These are phyloP conservation scores for Aphidius colemani DNA, from an alignment of 2,888 invertebrate species.

Conservation along the genomic window DNA sequence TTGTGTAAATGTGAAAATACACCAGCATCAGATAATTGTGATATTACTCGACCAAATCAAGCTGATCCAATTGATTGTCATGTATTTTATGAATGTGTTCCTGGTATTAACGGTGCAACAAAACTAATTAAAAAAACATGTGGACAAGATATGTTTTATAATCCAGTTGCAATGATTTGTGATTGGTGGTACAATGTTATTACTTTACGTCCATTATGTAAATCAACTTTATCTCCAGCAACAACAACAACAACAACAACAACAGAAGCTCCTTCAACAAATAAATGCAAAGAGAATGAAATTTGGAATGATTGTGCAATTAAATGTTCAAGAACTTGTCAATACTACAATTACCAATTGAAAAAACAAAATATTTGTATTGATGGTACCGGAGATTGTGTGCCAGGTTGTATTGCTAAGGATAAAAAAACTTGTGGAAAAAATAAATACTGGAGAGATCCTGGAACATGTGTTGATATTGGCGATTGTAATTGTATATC, in stretches of 20 bases:
- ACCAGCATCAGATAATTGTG: slow-evolving; percentile 39
- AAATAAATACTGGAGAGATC: slow-evolving; percentile 73
- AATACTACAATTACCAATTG: slow-evolving; percentile 64
- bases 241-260: slow-evolving; percentile 14
- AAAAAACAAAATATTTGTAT: slow-evolving; percentile 47
- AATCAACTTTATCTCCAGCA: slow-evolving; percentile 12
- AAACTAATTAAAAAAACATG: slow-evolving; percentile 70
- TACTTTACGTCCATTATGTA: slow-evolving; percentile 67
- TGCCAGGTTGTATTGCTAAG: slow-evolving; percentile 45
- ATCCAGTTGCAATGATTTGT: slow-evolving; percentile 68
- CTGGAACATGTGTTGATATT: slow-evolving; percentile 71
- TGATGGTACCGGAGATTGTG: slow-evolving; percentile 49
- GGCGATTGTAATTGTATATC: slow-evolving; percentile 79
- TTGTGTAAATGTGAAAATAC: slow-evolving; percentile 66
- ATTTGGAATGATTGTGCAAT: slow-evolving; percentile 73
- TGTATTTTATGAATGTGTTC: slow-evolving; percentile 72
- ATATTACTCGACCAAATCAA: slow-evolving; percentile 64
- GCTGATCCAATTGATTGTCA: slow-evolving; percentile 71
- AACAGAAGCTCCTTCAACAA: slow-evolving; percentile 22
- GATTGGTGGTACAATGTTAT: slow-evolving; percentile 69
- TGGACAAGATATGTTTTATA: slow-evolving; percentile 69
- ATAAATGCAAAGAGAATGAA: slow-evolving; percentile 58
- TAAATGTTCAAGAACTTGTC: slow-evolving; percentile 74
- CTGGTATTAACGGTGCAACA: slow-evolving; percentile 53
- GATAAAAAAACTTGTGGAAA: slow-evolving; percentile 61